Percentiles rank a stretch among this genome's conserved stretches.
Evolutionary conservation across 2,888 invertebrate species (phyloP).

Genomic region (Trissolcus japonicus): DNA sequence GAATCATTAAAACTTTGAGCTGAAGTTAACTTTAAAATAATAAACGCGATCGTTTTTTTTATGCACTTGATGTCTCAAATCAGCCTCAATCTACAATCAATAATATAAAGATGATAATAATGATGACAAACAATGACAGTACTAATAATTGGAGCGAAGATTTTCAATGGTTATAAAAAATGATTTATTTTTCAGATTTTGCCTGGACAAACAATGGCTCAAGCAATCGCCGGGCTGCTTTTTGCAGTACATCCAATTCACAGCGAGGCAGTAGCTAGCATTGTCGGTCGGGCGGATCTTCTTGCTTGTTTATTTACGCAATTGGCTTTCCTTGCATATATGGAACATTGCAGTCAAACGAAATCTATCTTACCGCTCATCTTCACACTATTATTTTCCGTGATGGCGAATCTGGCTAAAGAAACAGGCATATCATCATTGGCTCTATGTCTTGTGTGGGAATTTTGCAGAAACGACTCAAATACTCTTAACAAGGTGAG

Average conservation of each 20-base stretch:
- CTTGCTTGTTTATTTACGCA: conserved; percentile 94
- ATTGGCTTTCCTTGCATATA: conserved; percentile 90
- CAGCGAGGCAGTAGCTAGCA: conserved; percentile 96
- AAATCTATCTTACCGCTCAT: conserved; percentile 70
- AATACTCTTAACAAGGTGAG: conserved; percentile 68
- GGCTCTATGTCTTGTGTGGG: conserved; percentile 92
- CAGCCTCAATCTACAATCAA: no score
- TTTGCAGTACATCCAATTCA: conserved; percentile 98
- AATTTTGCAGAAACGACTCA: conserved; percentile 79
- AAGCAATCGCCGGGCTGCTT: conserved; percentile 86
- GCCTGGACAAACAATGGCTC: conserved; percentile 81
- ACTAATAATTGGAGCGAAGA: neutral
- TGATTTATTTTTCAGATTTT: conserved; percentile 77
- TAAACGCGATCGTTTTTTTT: neutral
- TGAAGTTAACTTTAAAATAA: neutral
- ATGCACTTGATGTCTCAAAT: neutral
- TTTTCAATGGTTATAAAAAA: neutral
- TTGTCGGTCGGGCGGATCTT: conserved; percentile 96
- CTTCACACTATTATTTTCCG: conserved; percentile 80
- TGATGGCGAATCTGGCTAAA: conserved; percentile 91
- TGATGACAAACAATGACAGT: neutral
- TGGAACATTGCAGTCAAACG: conserved; percentile 80
- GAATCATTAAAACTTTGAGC: neutral
- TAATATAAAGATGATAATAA: no score
- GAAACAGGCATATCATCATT: conserved; percentile 96